Percentiles rank a stretch among this genome's conserved stretches.
Conservation (phyloP, 2,113 vertebrate species). For the Apodemus speciosus region DNA sequence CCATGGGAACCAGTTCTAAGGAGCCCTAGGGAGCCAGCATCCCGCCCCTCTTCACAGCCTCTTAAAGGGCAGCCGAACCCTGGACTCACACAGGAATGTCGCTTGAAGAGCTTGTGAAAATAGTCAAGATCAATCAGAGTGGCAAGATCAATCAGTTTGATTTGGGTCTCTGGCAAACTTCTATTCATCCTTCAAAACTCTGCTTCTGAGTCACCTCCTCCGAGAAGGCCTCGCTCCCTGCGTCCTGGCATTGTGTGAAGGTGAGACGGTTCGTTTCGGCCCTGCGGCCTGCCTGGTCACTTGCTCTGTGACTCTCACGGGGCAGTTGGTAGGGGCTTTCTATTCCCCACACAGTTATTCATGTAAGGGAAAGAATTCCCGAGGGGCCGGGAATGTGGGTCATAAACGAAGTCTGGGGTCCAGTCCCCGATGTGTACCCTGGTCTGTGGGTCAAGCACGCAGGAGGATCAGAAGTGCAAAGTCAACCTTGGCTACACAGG, state of each 20-base stretch:
- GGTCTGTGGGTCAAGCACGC: not conserved
- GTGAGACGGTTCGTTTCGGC: not conserved
- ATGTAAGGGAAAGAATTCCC: not conserved
- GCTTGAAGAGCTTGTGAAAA: not conserved
- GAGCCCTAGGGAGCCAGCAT: conserved; percentile 27
- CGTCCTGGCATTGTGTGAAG: not conserved
- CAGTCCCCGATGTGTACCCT: too few species aligned
- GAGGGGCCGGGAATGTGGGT: not conserved
- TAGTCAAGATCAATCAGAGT: not conserved
- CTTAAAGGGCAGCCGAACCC: not conserved
- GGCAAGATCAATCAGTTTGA: not conserved
- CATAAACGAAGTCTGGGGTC: not conserved
- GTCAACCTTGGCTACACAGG: not conserved
- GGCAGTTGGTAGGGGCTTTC: not conserved
- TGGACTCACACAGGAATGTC: not conserved
- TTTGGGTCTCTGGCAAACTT: conserved; percentile 11
- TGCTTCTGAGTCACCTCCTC: not conserved
- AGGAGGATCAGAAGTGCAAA: not conserved
- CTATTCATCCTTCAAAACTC: conserved; percentile 50
- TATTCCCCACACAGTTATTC: not conserved
- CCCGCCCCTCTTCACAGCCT: not conserved
- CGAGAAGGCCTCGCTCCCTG: not conserved
- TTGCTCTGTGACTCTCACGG: conserved; percentile 13
- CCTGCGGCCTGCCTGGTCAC: not conserved
- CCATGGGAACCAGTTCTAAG: conserved; percentile 63